Base-by-base conservation (phyloP, 2,888 invertebrate species). In the Autographa pulchrina region DNA sequence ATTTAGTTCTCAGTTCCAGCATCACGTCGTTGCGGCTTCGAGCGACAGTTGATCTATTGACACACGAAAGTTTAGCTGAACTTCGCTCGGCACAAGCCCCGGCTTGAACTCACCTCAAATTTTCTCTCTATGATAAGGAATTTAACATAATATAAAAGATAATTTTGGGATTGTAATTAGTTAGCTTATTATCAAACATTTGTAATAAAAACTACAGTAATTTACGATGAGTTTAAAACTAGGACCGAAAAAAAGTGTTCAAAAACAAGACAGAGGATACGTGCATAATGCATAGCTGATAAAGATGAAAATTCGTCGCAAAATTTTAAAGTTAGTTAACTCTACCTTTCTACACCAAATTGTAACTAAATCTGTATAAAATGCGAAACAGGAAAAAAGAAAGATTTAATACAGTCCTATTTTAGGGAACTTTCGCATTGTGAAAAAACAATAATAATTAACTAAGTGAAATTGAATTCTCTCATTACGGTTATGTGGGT, bases 401-500 rank as follows among this genome's bases (percentile, higher is more conserved):
- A 48, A 48, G 43, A 48, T 48, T 48, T 48, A 48, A 48, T 43
- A 48, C 48, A 48, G n/a, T 8, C 48, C n/a, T 48, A 48, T n/a
- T 48, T 48, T 1, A 48, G n/a, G 6, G 4, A 48, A 48, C 48
- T 48, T 48, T 48, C 16, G 6, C n/a, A 48, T 48, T n/a, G n/a
- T 48, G 14, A 48, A 48, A 48, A n/a, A n/a, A 48, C 48, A n/a
- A 48, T 48, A n/a, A 48, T 48, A 48, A 48, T 48, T 48, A 48
- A 48, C 48, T 48, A 78, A 79, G 72, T 78, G 78, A 78, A 78
- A 74, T 62, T 54, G 48, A 72, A 62, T 66, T 80, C 78, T 77
- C 81, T 85, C 85, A 86, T 88, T 88, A 86, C 86, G 87, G 87
- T 78, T 48, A 48, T 77, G 84, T 84, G 83, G 89, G 85, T 83